These are phyloP conservation scores for Sweltsa coloradensis DNA, from an alignment of 1,140 invertebrate species.

Conservation along the genomic window DNA sequence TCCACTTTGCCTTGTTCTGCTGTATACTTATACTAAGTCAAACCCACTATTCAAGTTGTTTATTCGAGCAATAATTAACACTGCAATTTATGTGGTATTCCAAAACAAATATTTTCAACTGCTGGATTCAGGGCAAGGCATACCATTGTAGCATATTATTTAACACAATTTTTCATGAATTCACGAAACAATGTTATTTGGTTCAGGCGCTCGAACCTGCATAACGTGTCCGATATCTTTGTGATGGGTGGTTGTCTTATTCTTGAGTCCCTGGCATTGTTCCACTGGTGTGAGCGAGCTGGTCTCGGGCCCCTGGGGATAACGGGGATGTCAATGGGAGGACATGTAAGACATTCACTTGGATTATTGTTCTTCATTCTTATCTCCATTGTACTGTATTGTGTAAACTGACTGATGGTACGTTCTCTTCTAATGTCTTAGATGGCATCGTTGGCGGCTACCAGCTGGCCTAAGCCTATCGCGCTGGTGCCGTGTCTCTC, in stretches of 20 bases:
- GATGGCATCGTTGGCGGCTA: slow-evolving; percentile 95
- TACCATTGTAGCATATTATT: too few relatives aligned
- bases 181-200: too few relatives aligned
- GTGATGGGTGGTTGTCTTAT: slow-evolving; percentile 97
- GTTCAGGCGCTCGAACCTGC: slow-evolving; percentile 75
- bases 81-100: too few relatives aligned
- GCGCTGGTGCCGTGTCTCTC: slow-evolving; percentile 89
- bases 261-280: slow-evolving; percentile 80
- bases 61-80: too few relatives aligned
- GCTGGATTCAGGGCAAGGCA: too few relatives aligned
- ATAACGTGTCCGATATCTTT: slow-evolving; percentile 96
- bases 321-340: slow-evolving; percentile 98
- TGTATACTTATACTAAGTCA: too few relatives aligned
- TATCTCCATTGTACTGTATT: background rate
- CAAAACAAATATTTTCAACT: too few relatives aligned
- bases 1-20: too few relatives aligned
- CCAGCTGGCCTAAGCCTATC: slow-evolving; percentile 87
- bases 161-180: too few relatives aligned
- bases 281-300: slow-evolving; percentile 85
- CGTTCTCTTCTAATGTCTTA: slow-evolving; percentile 29
- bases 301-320: slow-evolving; percentile 83
- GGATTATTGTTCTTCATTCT: slow-evolving; percentile 3
- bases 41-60: too few relatives aligned
- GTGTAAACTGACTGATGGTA: slow-evolving; percentile 4
- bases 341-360: slow-evolving; percentile 63